These are phyloP conservation scores for Aphaenogaster floridana DNA, from an alignment of 1,140 invertebrate species.

Conservation along the genomic window DNA sequence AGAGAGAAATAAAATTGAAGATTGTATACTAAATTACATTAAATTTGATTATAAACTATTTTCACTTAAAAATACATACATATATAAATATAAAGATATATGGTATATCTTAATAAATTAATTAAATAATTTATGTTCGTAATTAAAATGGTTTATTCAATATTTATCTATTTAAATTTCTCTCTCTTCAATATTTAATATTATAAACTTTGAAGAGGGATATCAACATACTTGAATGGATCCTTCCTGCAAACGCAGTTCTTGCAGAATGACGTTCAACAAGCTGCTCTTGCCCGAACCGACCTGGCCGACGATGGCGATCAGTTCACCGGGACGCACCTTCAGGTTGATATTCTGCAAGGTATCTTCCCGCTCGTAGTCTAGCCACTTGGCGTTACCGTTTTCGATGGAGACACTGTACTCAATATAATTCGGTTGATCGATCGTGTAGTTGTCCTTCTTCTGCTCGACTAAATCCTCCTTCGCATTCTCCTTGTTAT, in stretches of 20 bases:
- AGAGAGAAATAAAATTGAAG: background rate
- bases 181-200: slow-evolving; percentile 15
- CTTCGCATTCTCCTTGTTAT: slow-evolving; percentile 53
- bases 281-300: slow-evolving; percentile 93
- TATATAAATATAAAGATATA: too few species aligned
- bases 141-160: background rate
- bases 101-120: slow-evolving; percentile 12
- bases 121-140: background rate
- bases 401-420: slow-evolving; percentile 79
- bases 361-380: slow-evolving; percentile 82
- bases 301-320: slow-evolving; percentile 93
- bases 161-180: background rate
- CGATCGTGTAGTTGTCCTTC: background rate
- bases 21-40: background rate
- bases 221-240: slow-evolving; percentile 76
- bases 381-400: slow-evolving; percentile 84
- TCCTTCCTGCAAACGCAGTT: slow-evolving; percentile 89
- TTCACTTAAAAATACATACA: background rate
- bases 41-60: background rate
- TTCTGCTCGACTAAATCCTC: slow-evolving; percentile 12
- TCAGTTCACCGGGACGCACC: slow-evolving; percentile 89
- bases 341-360: slow-evolving; percentile 88
- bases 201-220: background rate
- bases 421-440: background rate
- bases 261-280: slow-evolving; percentile 92